A percentile compares a stretch with the other conserved stretches of the same genome.
phyloP scores from a whole-genome alignment of 2,113 vertebrate genomes.

The Prolemur simus region DNA sequence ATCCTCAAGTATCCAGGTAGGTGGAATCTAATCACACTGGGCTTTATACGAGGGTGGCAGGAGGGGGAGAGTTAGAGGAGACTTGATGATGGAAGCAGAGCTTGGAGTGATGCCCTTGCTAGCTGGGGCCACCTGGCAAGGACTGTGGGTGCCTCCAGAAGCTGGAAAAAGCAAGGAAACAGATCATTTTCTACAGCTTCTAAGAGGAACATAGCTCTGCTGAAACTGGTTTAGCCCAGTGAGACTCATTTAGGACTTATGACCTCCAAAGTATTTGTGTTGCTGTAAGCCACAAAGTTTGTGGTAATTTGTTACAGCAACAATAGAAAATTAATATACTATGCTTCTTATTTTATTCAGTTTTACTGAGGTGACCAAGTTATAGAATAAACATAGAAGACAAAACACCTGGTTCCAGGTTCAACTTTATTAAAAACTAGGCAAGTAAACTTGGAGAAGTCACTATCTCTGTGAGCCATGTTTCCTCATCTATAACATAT shows the following conservation, averaged over 20 bases:
- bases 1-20: not conserved
- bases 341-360: not conserved
- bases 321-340: not conserved
- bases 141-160: fast-evolving
- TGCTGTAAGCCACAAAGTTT: not conserved
- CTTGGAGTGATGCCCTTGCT: not conserved
- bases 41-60: not conserved
- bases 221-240: not conserved
- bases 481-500: not conserved
- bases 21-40: not conserved
- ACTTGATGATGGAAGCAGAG: not conserved
- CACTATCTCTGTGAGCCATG: not conserved
- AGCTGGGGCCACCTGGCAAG: not conserved
- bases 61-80: not conserved
- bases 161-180: too few relatives aligned
- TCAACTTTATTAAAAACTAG: not conserved
- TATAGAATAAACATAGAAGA: not conserved
- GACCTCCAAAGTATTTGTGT: not conserved
- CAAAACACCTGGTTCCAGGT: not conserved
- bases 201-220: not conserved
- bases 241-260: not conserved
- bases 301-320: not conserved
- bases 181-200: not conserved
- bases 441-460: not conserved
- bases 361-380: not conserved